Base-by-base conservation (phyloP, 2,113 vertebrate genomes). In the Proterorhinus semilunaris region DNA sequence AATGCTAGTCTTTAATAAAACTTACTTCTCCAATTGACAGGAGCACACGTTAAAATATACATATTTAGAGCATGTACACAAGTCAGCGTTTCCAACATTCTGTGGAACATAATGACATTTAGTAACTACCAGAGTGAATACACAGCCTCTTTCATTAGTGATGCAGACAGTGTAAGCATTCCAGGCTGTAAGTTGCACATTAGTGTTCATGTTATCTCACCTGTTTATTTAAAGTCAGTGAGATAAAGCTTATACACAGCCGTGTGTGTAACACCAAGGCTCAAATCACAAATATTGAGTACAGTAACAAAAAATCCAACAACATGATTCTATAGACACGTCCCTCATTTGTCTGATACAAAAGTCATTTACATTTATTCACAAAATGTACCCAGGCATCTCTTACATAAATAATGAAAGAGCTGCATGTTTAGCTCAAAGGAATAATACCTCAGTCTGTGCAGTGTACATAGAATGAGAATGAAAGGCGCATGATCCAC, bases 331-430 rank as follows among this genome's bases (percentile, higher is more conserved):
- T 74, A 68, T 75, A 81, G 7, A 85, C 62, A 58, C 51, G 62
- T 69, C 71, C 67, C 72, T 85, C 74, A 63, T 81, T 77, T 58
- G 12, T 71, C 46, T 88, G 78, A 85, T 82, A 84, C 55, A 74
- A 71, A 85, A 81, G 87, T 91, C 92, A 96, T 97, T 94, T 98
- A 98, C 96, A 98, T 91, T 55, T 98, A 96, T 99, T 96, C 95
- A 99, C 96, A 98, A 91, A 90, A 91, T 90, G 93, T 92, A 93
- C 90, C 93, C 95, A 93, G 92, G 92, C 88, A 85, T 90, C 86
- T 66, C 85, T 83, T 83, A 93, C 93, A 97, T 96, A 96, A 98
- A 98, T 96, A 95, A 94, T 36, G 27, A 36, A 36, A 36, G 27
- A 36, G 27, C 27, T 36, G 27, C 95, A 69, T 85, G 17, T 65